phyloP scores from a whole-genome alignment of 2,888 invertebrate genomes.

The Phrixothrix hirtus region DNA sequence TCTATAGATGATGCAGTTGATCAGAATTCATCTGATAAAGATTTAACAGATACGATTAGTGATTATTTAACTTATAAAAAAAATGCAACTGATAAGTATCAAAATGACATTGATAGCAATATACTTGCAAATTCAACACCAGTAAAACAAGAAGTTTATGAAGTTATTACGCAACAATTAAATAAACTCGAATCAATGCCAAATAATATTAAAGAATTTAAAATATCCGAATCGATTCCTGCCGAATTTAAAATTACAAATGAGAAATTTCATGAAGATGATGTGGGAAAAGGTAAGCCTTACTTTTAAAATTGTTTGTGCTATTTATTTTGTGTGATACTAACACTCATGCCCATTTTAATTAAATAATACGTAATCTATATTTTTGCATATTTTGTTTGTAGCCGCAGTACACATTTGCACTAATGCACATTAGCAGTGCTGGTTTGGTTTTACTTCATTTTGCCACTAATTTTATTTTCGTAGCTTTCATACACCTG shows the following conservation, averaged over 20 bases:
- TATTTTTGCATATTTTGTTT: no score
- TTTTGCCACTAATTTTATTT: constrained; percentile 15
- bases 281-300: constrained; percentile 33
- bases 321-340: no score
- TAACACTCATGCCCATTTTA: constrained; percentile 51
- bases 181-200: constrained; percentile 45
- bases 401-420: no score
- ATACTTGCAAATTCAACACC: constrained; percentile 8
- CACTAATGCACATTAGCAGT: no score
- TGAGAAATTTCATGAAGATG: constrained; percentile 28
- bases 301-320: neutral
- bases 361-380: no score
- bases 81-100: constrained; percentile 30
- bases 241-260: constrained; percentile 44
- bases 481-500: constrained; percentile 10
- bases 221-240: constrained; percentile 54
- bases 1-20: constrained; percentile 17
- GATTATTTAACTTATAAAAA: constrained; percentile 42
- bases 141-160: constrained; percentile 38
- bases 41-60: constrained; percentile 45
- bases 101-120: constrained; percentile 13
- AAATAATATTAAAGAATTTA: constrained; percentile 36
- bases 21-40: constrained; percentile 40
- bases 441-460: no score
- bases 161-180: constrained; percentile 50